Percentiles rank a stretch among this genome's conserved stretches.
phyloP scores from a whole-genome alignment of 2,888 invertebrate species.

The Tiphia femorata region DNA sequence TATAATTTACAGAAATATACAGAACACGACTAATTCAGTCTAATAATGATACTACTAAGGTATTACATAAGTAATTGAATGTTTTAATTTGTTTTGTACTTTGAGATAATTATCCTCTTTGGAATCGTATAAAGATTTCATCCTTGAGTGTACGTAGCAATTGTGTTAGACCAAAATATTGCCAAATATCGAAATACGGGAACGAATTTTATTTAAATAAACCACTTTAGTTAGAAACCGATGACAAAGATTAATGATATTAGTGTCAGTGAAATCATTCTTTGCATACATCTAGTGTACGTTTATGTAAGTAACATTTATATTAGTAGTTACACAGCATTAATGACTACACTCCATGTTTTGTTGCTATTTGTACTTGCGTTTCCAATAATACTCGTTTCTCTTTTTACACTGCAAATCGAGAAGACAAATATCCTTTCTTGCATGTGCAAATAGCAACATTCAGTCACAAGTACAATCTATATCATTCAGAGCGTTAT shows the following conservation, averaged over 20 bases:
- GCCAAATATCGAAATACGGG: background rate
- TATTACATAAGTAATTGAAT: no score
- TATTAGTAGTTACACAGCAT: conserved; percentile 46
- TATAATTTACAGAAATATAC: no score
- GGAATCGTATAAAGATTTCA: no score
- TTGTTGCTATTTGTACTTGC: conserved; percentile 53
- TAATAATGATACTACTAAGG: no score
- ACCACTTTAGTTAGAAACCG: background rate
- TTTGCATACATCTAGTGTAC: background rate
- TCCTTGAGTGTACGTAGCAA: no score
- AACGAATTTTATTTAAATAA: background rate
- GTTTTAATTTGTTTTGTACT: no score
- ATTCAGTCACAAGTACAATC: conserved; percentile 52
- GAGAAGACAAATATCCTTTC: conserved; percentile 15
- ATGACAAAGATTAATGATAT: background rate
- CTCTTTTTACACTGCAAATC: conserved; percentile 1
- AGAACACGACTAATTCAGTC: no score
- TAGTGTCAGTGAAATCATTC: no score
- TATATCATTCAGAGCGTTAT: conserved; percentile 12
- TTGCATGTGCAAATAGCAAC: conserved; percentile 56
- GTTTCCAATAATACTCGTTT: conserved; percentile 12
- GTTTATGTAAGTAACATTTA: conserved; percentile 16
- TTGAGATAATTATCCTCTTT: no score
- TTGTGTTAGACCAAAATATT: no score
- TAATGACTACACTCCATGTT: conserved; percentile 65